phyloP scores from a whole-genome alignment of 2,113 vertebrate genomes.

The Ramphastos sulfuratus region DNA sequence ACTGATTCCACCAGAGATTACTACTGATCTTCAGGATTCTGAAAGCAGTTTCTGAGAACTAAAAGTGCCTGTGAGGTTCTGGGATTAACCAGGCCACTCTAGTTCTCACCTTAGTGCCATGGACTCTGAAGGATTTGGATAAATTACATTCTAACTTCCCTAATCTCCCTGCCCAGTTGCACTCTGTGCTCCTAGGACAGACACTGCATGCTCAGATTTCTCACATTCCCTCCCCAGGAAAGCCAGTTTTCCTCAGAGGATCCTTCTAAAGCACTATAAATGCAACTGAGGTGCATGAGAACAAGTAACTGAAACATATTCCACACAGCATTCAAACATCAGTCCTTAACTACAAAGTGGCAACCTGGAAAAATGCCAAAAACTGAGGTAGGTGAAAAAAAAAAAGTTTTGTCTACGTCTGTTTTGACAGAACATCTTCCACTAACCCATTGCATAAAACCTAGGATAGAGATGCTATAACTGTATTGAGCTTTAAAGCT shows the following conservation, averaged over 20 bases:
- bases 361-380: not conserved
- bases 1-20: not conserved
- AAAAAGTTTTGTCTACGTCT: not conserved
- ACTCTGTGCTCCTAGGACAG: not conserved
- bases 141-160: not conserved
- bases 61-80: not conserved
- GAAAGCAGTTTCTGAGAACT: not conserved
- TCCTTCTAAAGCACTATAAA: not conserved
- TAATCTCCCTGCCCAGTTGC: fast-evolving
- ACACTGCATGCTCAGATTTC: not conserved
- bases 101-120: not conserved
- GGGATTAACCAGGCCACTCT: not conserved
- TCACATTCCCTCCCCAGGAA: not conserved
- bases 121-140: not conserved
- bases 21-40: not conserved
- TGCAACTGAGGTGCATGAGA: not conserved
- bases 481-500: not conserved
- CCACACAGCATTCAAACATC: not conserved
- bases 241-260: not conserved
- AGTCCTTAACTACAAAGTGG: not conserved
- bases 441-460: not conserved
- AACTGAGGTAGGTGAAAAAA: not conserved
- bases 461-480: not conserved
- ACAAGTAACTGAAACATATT: not conserved
- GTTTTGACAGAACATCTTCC: not conserved